Evolutionary conservation across 2,888 invertebrate species (phyloP), one percentile per base, ranked within the genome.

Genomic region (Branchipolynoe longqiensis): DNA sequence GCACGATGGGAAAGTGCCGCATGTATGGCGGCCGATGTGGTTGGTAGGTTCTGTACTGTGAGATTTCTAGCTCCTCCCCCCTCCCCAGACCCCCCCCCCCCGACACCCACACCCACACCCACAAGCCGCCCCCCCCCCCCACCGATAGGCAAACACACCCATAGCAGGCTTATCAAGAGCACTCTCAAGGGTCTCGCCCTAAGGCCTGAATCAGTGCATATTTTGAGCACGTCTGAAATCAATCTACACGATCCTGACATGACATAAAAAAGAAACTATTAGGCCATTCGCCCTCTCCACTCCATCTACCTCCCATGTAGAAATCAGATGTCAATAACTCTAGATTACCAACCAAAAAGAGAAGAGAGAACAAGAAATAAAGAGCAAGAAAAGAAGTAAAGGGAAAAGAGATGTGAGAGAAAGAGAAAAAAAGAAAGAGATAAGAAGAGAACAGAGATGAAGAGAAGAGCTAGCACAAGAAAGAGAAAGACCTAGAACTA

Each of bases 181-280:
- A 48, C 8, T 12, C 8, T 8, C 48, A 8, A 18, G 48, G 48
- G 48, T 48, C 48, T 12, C 48, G 8, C 48, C 48, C 18, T 48
- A 48, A 8, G 8, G 18, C 48, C 48, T n/a, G 1, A 38, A 2
- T 3, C 36, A 1, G 36, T 33, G 36, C 69, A 69, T 38, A 69
- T 69, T 69, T 38, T 38, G 18, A 3, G 1, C 38, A 1, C 38
- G 36, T 33, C 36, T 6, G 69, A 69, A 36, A 69, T 36, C 69
- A 69, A 69, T 22, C 69, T 69, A 33, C 69, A 69, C 38, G 69
- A 69, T 69, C 69, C 22, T 38, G 69, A 69, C 69, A 69, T 38
- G 69, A 18, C 22, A 36, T 22, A 69, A 33, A 1, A 33, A 33
- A 69, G 33, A 36, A 69, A n/a, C 2, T 2, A 48, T 48, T 48